A percentile compares a stretch with the other conserved stretches of the same genome.
phyloP scores from a whole-genome alignment of 2,888 invertebrate species.

The Deilephila elpenor region DNA sequence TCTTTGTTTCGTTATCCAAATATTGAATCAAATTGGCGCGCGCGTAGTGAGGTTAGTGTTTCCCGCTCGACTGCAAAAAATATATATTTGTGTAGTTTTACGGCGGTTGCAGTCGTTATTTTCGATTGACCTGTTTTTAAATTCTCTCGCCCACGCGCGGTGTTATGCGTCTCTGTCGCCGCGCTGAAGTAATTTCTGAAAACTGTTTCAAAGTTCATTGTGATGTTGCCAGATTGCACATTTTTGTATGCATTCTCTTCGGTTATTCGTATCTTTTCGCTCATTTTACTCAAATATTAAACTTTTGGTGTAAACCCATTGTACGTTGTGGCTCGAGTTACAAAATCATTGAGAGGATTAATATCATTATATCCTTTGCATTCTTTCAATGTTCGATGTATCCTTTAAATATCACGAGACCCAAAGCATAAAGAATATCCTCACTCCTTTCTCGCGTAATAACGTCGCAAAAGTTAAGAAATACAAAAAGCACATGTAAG shows the following conservation, averaged over 20 bases:
- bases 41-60: not conserved
- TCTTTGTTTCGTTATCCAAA: not conserved
- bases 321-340: too few relatives aligned
- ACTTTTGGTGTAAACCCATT: too few relatives aligned
- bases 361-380: too few relatives aligned
- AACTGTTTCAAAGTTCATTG: not conserved
- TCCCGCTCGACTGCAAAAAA: not conserved
- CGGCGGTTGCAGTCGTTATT: slow-evolving; percentile 44
- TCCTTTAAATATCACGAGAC: too few relatives aligned
- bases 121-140: slow-evolving; percentile 51
- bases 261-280: not conserved
- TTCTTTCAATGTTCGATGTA: too few relatives aligned
- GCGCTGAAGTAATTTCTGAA: slow-evolving; percentile 1
- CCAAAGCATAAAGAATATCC: too few relatives aligned
- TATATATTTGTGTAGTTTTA: slow-evolving; percentile 30
- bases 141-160: slow-evolving; percentile 41
- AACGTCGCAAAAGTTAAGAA: too few relatives aligned
- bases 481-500: too few relatives aligned
- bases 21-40: not conserved
- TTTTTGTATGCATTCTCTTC: not conserved
- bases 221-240: not conserved
- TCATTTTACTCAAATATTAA: too few relatives aligned
- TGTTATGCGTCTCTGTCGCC: not conserved
- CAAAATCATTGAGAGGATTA: too few relatives aligned
- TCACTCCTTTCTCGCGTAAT: too few relatives aligned